Base-by-base conservation (phyloP, 2,797 vertebrate species). In the Orientallactaga sibirica region DNA sequence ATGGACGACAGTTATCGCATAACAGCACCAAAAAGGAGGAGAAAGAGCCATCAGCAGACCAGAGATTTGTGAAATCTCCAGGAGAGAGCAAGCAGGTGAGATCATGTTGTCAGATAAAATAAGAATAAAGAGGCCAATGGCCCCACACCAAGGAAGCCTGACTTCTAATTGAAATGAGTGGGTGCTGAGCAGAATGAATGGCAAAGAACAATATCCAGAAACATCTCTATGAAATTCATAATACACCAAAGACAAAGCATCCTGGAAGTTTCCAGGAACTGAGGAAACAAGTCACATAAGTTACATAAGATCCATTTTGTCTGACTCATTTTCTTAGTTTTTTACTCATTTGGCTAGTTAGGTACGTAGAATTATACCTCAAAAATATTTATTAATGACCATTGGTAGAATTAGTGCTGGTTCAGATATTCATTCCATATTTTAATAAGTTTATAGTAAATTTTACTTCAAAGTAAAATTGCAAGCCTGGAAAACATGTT, bases 381-480 rank as follows among this genome's bases (percentile, higher is more conserved):
- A 62, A 33, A 90, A 82, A 76, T 70, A 79, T 75, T 73, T 27
- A 61, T 41, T 70, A 78, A 37, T 33, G 15, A n/a, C 9, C 52
- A 86, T 24, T 52, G 52, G 4, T 43, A 91, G 83, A 91, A 91
- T 92, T 75, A 82, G 14, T 80, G 62, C 15, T 64, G 7, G 80
- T 5, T 92, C 62, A 84, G 83, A 78, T 84, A 24, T 2, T 61
- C 25, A 74, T 9, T 7, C 3, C 9, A 29, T 83, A 80, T 58
- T 75, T 93, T 84, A 83, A 92, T 87, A 80, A 43, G 55, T 92
- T 22, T 91, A 16, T 73, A 15, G 52, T 62, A 68, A 95, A 86
- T 43, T 87, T 67, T 77, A 80, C 70, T 79, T 93, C 91, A 67
- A 77, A 85, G 43, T 20, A 90, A 92, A 80, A 80, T 22, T 48